Evolutionary conservation across 2,113 vertebrate genomes (phyloP), one percentile per base, ranked within the genome.

Genomic region (Pseudorasbora parva): DNA sequence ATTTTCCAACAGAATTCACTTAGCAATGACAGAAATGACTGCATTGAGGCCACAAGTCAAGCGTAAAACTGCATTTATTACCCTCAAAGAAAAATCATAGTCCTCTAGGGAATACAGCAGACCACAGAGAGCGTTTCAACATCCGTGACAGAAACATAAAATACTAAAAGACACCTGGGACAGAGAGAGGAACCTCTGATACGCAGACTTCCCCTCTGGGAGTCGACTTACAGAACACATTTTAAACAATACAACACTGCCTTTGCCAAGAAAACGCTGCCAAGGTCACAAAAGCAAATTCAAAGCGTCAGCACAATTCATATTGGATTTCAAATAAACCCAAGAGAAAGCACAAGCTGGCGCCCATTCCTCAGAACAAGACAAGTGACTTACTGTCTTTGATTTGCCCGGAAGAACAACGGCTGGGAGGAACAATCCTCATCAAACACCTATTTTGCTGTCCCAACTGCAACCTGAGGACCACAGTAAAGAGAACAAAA

Each of bases 231-330:
- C 76, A 72, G 23, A 77, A 47, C 54, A 49, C 57, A 19, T 69
- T 45, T 71, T 33, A 27, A 54, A 81, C 78, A 71, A 62, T 66
- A 62, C 60, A 12, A 74, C 41, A 45, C 54, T 8, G 23, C 41
- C n/a, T 77, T 78, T 66, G 30, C 51, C 73, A 82, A 74, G 72
- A 76, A 77, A 82, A 77, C 8, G 7, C 77, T 41, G 69, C 75
- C 49, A 41, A 82, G 49, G 85, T 81, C 81, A 88, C 71, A 86
- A 84, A 81, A 59, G 86, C 25, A 64, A 25, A 84, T 75, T 30
- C 51, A 57, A 82, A 37, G 45, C 49, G 19, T 84, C 84, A 87
- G 86, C 82, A 77, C 62, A 87, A 87, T 54, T 64, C 25, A 59
- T 69, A 78, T 73, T 69, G 47, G 79, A 85, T 78, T 87, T 82